Base-by-base conservation (phyloP, 2,797 vertebrate species). In the Myiotriccus ornatus region DNA sequence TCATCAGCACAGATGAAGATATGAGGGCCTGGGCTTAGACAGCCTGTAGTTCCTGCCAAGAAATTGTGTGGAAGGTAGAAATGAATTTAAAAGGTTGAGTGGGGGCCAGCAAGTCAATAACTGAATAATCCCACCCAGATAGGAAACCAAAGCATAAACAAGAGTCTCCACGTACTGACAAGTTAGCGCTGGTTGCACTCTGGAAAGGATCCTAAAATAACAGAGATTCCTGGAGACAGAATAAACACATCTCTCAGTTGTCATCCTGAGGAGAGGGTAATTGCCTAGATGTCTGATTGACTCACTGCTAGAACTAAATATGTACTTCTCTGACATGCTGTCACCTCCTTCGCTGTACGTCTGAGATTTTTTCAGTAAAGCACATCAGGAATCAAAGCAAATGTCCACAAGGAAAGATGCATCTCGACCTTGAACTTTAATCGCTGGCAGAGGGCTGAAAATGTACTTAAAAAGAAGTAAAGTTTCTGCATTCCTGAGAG, bases 41-140 rank as follows among this genome's bases (percentile, higher is more conserved):
- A 91, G 93, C 90, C 85, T 83, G 59, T 70, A 93, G 83, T 74
- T 92, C 68, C 91, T 96, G 94, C 94, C 96, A 96, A 96, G 89
- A 95, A 95, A 93, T 35, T 46, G 52, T 52, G 86, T 87, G 89
- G 89, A 96, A 96, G 92, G 87, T 95, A 97, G 94, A 95, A 96
- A 96, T 9, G 56, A 91, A 96, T 96, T 94, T 91, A 94, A 95
- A 96, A 95, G 96, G 94, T 93, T 97, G 96, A 96, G 87, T 76
- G 55, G 92, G 87, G 96, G 94, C 95, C 96, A 97, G 93, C 83
- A 87, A 96, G 96, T 94, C 95, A 92, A 92, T 95, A 97, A 97
- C 56, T 95, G 95, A 96, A 97, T 96, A 97, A 97, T 97, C 96
- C 95, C 94, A 90, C 87, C 90, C 95, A 96, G 94, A 96, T 93